Percentiles rank a stretch among this genome's conserved stretches.
Evolutionary conservation across 2,797 vertebrate species (phyloP).

Genomic region (Pangasius macronema): DNA sequence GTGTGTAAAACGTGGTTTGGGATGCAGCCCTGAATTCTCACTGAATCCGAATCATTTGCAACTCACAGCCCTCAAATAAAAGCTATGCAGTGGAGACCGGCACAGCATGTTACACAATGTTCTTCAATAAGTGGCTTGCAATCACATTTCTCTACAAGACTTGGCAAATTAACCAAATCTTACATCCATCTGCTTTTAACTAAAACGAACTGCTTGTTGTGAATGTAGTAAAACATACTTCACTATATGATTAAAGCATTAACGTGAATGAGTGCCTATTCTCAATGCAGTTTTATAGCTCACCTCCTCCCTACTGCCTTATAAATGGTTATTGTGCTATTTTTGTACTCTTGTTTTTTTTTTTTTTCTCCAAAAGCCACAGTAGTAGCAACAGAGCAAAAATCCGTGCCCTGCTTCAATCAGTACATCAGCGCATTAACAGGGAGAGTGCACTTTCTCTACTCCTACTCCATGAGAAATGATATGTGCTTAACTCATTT

Average conservation of each 20-base stretch:
- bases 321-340: slow-evolving; percentile 12
- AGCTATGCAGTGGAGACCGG: background rate
- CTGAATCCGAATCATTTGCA: background rate
- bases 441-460: slow-evolving; percentile 56
- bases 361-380: slow-evolving; percentile 9
- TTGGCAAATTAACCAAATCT: background rate
- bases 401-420: background rate
- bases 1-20: background rate
- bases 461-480: slow-evolving; percentile 59
- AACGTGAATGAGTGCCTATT: background rate
- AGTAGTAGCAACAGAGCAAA: background rate
- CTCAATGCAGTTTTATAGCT: slow-evolving; percentile 21
- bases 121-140: background rate
- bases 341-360: slow-evolving; percentile 8
- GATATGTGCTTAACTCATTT: slow-evolving; percentile 69
- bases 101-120: background rate
- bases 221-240: background rate
- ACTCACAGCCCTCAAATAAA: background rate
- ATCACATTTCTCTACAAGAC: background rate
- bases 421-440: slow-evolving; percentile 40
- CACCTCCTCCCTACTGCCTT: background rate
- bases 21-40: background rate
- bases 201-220: slow-evolving; percentile 7
- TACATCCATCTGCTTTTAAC: background rate
- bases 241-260: background rate